phyloP scores from a whole-genome alignment of 2,113 vertebrate genomes.

The Hippocampus zosterae region DNA sequence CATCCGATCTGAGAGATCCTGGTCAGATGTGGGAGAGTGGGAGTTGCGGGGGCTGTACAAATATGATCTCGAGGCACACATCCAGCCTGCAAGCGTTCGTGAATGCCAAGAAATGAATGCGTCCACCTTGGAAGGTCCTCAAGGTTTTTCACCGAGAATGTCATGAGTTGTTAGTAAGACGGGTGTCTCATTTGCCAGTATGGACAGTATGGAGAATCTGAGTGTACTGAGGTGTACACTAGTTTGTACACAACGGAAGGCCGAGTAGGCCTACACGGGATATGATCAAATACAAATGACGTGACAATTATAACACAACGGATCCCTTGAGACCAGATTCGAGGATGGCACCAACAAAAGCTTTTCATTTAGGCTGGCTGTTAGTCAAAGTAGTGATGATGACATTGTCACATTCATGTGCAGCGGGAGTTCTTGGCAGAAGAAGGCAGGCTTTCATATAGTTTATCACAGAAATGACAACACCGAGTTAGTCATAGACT shows the following conservation, averaged over 20 bases:
- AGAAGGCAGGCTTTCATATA: no score
- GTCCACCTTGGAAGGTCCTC: slow-evolving; percentile 50
- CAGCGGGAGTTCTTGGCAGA: no score
- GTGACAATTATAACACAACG: not conserved
- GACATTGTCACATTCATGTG: no score
- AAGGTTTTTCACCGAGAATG: slow-evolving; percentile 40
- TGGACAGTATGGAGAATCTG: slow-evolving; percentile 22
- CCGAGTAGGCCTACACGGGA: slow-evolving; percentile 1
- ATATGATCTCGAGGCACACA: slow-evolving; percentile 60
- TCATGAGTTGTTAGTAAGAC: slow-evolving; percentile 28
- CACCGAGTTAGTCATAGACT: no score
- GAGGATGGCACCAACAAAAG: no score
- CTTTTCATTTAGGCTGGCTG: no score
- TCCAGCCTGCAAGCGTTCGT: slow-evolving; percentile 47
- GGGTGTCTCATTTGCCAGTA: slow-evolving; percentile 23
- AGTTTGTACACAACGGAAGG: slow-evolving; percentile 4
- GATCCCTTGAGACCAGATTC: not conserved
- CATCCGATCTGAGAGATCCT: slow-evolving; percentile 61
- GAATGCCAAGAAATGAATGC: slow-evolving; percentile 52
- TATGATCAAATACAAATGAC: slow-evolving; percentile 14
- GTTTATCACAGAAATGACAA: no score
- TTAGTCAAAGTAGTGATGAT: no score
- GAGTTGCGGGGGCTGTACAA: slow-evolving; percentile 61
- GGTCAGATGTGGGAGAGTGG: slow-evolving; percentile 62
- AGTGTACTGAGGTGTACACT: not conserved